These are phyloP conservation scores for Rhimphoctona megacephalus DNA, from an alignment of 2,888 invertebrate species.

Conservation along the genomic window DNA sequence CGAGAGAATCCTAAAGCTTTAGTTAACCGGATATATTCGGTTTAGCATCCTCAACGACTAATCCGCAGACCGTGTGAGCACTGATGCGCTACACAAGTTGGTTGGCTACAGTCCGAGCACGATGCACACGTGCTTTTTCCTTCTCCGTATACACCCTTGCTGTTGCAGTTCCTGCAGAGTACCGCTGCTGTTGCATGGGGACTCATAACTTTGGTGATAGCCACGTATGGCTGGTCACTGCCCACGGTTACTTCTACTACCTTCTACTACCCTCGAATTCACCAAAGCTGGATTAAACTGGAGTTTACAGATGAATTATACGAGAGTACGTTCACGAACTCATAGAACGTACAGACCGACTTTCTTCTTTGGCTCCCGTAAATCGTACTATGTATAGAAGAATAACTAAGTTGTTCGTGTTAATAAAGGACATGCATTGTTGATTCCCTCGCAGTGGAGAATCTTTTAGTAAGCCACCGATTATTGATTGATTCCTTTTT, in stretches of 20 bases:
- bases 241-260: constrained; percentile 20
- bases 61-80: constrained; percentile 59
- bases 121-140: constrained; percentile 55
- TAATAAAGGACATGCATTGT: neutral
- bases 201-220: constrained; percentile 70
- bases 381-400: neutral
- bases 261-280: constrained; percentile 36
- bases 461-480: neutral
- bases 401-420: neutral
- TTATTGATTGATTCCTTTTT: neutral
- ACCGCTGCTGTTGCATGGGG: constrained; percentile 44
- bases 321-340: constrained; percentile 56
- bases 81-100: constrained; percentile 61
- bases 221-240: constrained; percentile 67
- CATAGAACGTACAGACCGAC: neutral
- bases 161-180: constrained; percentile 37
- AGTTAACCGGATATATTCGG: constrained; percentile 65
- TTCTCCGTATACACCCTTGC: constrained; percentile 54
- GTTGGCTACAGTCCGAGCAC: constrained; percentile 48
- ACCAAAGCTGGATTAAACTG: constrained; percentile 75
- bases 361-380: neutral
- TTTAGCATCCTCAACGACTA: constrained; percentile 53
- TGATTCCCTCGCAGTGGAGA: neutral
- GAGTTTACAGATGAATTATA: constrained; percentile 74
- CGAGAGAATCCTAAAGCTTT: constrained; percentile 46